Evolutionary conservation across 2,113 vertebrate genomes (phyloP).

Genomic region (Hylia prasina): DNA sequence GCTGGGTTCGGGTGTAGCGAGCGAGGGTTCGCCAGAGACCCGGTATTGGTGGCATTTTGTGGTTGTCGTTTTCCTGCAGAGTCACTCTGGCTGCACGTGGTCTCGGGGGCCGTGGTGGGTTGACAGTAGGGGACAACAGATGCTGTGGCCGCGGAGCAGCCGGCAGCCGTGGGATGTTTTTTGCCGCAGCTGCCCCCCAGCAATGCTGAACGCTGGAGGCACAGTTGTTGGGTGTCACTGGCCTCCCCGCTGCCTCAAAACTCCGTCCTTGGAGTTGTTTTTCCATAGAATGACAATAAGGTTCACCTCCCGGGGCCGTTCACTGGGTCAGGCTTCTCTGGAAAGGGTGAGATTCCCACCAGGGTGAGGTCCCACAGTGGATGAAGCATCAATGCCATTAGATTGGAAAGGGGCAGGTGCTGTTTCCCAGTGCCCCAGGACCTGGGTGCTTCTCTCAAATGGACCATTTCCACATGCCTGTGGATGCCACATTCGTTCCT

Average conservation of each 20-base stretch:
- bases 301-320: accelerated
- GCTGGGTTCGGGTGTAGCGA: not conserved
- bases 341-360: not conserved
- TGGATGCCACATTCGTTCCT: not conserved
- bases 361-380: not conserved
- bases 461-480: accelerated
- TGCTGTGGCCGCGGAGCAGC: not conserved
- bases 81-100: not conserved
- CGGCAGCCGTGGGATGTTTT: not conserved
- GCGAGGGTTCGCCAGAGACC: accelerated
- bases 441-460: not conserved
- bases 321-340: not conserved
- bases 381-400: not conserved
- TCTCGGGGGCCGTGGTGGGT: not conserved
- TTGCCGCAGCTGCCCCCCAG: not conserved
- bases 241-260: not conserved
- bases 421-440: not conserved
- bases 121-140: not conserved
- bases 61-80: not conserved
- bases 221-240: not conserved
- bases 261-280: not conserved
- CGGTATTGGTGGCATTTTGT: not conserved
- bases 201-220: accelerated
- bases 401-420: not conserved
- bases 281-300: not conserved